phyloP scores from a whole-genome alignment of 2,888 invertebrate species.

The Drosophila recens region DNA sequence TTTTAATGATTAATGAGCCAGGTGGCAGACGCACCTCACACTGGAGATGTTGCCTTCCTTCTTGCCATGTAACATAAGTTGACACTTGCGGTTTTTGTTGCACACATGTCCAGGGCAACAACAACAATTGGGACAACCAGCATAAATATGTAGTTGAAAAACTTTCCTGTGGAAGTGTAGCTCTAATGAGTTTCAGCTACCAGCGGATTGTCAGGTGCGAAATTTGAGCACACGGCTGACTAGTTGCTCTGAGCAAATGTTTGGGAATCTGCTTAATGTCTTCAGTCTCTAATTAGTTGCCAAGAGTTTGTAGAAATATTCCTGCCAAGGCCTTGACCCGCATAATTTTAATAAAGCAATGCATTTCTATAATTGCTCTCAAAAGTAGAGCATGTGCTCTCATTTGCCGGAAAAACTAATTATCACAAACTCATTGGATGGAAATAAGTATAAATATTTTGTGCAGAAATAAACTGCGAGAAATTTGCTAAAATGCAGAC shows the following conservation, averaged over 20 bases:
- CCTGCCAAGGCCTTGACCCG: slow-evolving; percentile 17
- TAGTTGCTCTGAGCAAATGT: slow-evolving; percentile 1
- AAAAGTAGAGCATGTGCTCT: slow-evolving; percentile 25
- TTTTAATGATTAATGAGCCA: slow-evolving; percentile 75
- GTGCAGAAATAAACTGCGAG: slow-evolving; percentile 25
- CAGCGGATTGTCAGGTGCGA: slow-evolving; percentile 24
- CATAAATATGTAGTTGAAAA: slow-evolving; percentile 58
- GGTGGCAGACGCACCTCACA: slow-evolving; percentile 41
- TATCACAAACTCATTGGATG: slow-evolving; percentile 51
- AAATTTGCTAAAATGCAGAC: slow-evolving; percentile 32
- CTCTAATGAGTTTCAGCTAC: slow-evolving; percentile 61
- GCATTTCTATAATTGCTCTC: slow-evolving; percentile 32
- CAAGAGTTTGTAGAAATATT: not conserved
- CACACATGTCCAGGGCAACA: slow-evolving; percentile 28
- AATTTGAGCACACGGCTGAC: slow-evolving; percentile 1
- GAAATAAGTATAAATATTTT: slow-evolving; percentile 53
- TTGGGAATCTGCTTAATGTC: slow-evolving; percentile 2
- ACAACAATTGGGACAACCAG: slow-evolving; percentile 47
- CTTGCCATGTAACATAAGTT: slow-evolving; percentile 56
- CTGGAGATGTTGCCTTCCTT: slow-evolving; percentile 2
- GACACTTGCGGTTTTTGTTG: slow-evolving; percentile 57
- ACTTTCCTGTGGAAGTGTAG: slow-evolving; percentile 46
- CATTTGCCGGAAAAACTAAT: slow-evolving; percentile 55
- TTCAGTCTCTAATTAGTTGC: slow-evolving; percentile 28
- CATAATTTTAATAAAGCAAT: not conserved